Evolutionary conservation across 92 coral and sea anemone genomes (phyloP).

Genomic region (Actinostola sp.): DNA sequence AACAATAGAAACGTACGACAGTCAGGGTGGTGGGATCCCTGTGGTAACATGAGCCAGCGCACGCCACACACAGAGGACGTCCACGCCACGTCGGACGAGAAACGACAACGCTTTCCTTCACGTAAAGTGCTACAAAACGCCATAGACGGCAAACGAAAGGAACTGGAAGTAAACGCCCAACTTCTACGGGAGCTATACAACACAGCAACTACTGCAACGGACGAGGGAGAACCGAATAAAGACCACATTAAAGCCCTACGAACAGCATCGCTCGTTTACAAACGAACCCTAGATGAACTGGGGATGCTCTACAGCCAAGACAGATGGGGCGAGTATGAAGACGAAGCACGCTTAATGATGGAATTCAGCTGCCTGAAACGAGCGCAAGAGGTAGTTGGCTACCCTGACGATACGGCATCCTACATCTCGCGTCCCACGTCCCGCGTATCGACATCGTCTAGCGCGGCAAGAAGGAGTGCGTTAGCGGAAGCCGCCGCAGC

Average conservation of each 20-base stretch:
- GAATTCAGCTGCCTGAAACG: slow-evolving; percentile 21
- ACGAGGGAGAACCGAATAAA: too few relatives aligned
- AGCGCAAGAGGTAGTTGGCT: not conserved
- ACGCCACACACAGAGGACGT: too few relatives aligned
- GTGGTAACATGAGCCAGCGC: too few relatives aligned
- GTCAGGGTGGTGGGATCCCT: too few relatives aligned
- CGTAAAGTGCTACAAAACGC: too few relatives aligned
- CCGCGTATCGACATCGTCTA: slow-evolving; percentile 9
- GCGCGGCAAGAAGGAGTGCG: slow-evolving; percentile 9
- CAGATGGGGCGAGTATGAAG: slow-evolving; percentile 19
- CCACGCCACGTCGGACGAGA: too few relatives aligned
- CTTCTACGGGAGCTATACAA: too few relatives aligned
- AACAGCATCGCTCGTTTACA: slow-evolving; percentile 7
- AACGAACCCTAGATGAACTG: slow-evolving; percentile 3
- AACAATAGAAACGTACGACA: too few relatives aligned
- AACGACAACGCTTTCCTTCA: too few relatives aligned
- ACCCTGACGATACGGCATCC: not conserved
- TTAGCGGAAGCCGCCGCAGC: slow-evolving; percentile 44
- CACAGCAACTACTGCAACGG: too few relatives aligned
- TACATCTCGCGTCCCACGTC: not conserved
- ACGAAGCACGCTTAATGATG: slow-evolving; percentile 3
- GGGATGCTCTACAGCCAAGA: slow-evolving; percentile 36
- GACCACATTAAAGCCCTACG: not conserved
- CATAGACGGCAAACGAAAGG: too few relatives aligned
- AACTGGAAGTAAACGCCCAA: too few relatives aligned